Percentiles rank a stretch among this genome's conserved stretches.
phyloP scores from a whole-genome alignment of 2,113 vertebrate species.

The Amphiprion percula region DNA sequence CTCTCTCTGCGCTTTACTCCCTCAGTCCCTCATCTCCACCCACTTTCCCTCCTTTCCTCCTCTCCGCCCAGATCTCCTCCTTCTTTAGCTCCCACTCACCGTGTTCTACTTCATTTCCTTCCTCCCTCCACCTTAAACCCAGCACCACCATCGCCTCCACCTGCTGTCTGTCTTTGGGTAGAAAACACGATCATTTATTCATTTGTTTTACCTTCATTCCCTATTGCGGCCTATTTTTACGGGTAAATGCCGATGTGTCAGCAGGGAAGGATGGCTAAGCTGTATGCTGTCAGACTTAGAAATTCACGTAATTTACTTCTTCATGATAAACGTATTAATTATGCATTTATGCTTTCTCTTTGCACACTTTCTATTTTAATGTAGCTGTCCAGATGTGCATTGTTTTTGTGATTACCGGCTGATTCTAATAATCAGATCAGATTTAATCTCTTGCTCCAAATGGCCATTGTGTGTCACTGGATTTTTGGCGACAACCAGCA shows the following conservation, averaged over 20 bases:
- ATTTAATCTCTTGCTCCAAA: conserved; percentile 7
- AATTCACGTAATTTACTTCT: conserved; percentile 24
- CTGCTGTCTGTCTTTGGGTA: conserved; percentile 38
- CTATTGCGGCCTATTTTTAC: conserved; percentile 55
- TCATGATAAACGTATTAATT: not conserved
- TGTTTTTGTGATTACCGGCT: conserved; percentile 10
- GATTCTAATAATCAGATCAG: conserved; percentile 14
- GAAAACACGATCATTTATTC: conserved; percentile 74
- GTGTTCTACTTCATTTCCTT: conserved; percentile 13
- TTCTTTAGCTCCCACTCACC: conserved; percentile 3
- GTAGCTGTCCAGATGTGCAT: conserved; percentile 3
- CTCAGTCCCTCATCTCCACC: conserved; percentile 4
- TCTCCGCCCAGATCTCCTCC: conserved; percentile 18
- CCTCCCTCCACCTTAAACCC: conserved; percentile 11
- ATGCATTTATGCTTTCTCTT: not conserved
- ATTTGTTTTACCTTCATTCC: conserved; percentile 51
- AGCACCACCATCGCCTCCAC: not conserved
- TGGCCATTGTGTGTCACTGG: conserved; percentile 1
- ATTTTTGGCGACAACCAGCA: not conserved
- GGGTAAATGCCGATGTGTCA: conserved; percentile 43
- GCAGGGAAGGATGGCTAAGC: not conserved
- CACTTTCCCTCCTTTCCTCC: conserved; percentile 23
- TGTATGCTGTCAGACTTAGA: conserved; percentile 1
- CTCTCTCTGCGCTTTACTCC: conserved; percentile 28
- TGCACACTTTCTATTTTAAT: not conserved